These are phyloP conservation scores for Apostichopus japonicus DNA, from an alignment of 35 echinoderm and acorn worm species.

Conservation along the genomic window DNA sequence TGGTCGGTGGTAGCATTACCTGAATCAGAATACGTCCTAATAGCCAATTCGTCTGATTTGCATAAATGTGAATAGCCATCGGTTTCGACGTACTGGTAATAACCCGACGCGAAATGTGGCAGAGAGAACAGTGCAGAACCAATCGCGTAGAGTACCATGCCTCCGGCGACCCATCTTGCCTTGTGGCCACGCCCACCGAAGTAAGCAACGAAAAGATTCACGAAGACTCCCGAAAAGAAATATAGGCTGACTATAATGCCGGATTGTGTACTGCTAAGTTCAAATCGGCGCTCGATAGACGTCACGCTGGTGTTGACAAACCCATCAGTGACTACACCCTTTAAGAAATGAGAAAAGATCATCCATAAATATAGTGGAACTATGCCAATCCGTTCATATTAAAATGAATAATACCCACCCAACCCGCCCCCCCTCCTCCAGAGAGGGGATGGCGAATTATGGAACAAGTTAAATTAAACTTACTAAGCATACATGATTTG, in stretches of 20 bases:
- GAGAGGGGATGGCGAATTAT: too few species aligned
- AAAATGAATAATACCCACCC: too few species aligned
- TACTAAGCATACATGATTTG: too few species aligned
- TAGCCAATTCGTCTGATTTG: neutral
- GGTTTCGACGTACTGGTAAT: conserved; percentile 63
- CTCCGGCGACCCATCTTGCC: conserved; percentile 75
- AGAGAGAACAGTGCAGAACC: conserved; percentile 66
- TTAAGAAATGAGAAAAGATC: neutral
- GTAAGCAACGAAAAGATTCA: conserved; percentile 78
- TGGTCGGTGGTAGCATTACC: conserved; percentile 10
- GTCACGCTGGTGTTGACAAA: conserved; percentile 65
- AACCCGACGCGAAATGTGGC: conserved; percentile 73
- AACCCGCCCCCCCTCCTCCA: too few species aligned
- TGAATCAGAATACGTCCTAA: neutral
- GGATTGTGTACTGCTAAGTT: conserved; percentile 65
- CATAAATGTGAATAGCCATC: conserved; percentile 37
- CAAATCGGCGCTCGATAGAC: conserved; percentile 80
- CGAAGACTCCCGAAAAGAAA: conserved; percentile 56
- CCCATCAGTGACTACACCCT: conserved; percentile 87
- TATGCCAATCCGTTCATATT: too few species aligned
- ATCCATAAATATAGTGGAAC: too few species aligned
- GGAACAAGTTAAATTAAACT: too few species aligned
- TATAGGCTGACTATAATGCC: conserved; percentile 85
- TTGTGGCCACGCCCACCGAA: conserved; percentile 79
- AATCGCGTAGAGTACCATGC: conserved; percentile 58